Conservation (phyloP, 2,113 vertebrate genomes). For the Mola mola region DNA sequence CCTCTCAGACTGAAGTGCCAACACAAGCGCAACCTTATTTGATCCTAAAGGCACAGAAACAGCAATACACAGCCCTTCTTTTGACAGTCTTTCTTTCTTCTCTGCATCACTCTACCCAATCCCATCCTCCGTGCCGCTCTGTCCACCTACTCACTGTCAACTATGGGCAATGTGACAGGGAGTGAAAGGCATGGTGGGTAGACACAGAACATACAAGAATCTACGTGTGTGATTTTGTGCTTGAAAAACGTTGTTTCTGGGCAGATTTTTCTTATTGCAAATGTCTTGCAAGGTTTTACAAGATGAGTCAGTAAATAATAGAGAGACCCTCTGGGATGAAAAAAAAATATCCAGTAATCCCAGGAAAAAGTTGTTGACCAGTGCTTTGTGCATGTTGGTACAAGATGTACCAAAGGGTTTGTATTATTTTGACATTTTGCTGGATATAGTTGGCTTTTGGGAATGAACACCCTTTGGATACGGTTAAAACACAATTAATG, state of each 20-base stretch:
- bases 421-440: background rate
- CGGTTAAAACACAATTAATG: background rate
- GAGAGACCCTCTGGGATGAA: background rate
- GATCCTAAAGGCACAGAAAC: too few relatives aligned
- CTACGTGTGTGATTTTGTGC: background rate
- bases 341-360: background rate
- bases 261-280: conserved; percentile 7
- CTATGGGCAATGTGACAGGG: conserved; percentile 13
- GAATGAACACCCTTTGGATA: background rate
- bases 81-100: conserved; percentile 4
- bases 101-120: conserved; percentile 11
- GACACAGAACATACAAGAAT: background rate
- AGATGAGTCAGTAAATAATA: conserved; percentile 2
- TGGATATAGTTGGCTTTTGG: background rate
- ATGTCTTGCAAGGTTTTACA: conserved; percentile 5
- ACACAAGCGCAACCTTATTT: too few relatives aligned
- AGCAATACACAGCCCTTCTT: too few relatives aligned
- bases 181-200: background rate
- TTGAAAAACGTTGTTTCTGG: conserved; percentile 5
- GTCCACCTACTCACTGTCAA: conserved; percentile 36
- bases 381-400: background rate
- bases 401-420: background rate
- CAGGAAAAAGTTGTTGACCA: background rate
- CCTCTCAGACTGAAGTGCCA: too few relatives aligned
- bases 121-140: conserved; percentile 28